phyloP scores from a whole-genome alignment of 2,888 invertebrate species.

The Drosophila cracens region DNA sequence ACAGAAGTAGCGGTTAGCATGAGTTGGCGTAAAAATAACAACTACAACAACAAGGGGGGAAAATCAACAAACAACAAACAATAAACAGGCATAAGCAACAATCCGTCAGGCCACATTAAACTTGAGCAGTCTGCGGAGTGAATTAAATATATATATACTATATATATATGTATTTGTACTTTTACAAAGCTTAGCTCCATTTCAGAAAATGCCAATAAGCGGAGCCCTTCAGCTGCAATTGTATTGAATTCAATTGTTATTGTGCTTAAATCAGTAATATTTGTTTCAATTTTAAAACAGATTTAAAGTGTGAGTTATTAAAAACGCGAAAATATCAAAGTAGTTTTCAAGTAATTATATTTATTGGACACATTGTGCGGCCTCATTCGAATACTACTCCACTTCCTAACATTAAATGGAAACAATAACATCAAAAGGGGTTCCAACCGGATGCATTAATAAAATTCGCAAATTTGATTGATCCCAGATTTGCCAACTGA shows the following conservation, averaged over 20 bases:
- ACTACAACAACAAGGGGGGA: conserved; percentile 2
- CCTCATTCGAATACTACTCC: not conserved
- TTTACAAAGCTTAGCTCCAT: not conserved
- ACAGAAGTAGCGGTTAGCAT: conserved; percentile 43
- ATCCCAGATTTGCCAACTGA: not conserved
- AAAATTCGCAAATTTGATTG: not conserved
- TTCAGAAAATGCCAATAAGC: conserved; percentile 7
- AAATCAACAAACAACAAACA: conserved; percentile 2
- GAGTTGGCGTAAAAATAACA: conserved; percentile 46
- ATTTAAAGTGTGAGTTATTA: not conserved
- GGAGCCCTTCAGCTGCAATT: conserved; percentile 34
- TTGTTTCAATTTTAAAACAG: not conserved
- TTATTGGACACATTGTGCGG: not conserved
- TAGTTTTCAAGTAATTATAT: not conserved
- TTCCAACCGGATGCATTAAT: not conserved
- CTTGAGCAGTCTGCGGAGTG: conserved; percentile 3
- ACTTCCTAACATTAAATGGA: not conserved
- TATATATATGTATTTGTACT: not conserved
- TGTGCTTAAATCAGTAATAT: not conserved
- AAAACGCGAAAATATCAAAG: not conserved
- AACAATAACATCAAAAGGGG: no score
- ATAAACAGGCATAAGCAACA: conserved; percentile 33
- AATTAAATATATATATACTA: not conserved
- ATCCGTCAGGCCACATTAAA: conserved; percentile 43
- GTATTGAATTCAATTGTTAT: conserved; percentile 45